A percentile compares a stretch with the other conserved stretches of the same genome.
These are phyloP conservation scores for Rhinoptilus africanus DNA, from an alignment of 2,113 vertebrate genomes.

Conservation along the genomic window DNA sequence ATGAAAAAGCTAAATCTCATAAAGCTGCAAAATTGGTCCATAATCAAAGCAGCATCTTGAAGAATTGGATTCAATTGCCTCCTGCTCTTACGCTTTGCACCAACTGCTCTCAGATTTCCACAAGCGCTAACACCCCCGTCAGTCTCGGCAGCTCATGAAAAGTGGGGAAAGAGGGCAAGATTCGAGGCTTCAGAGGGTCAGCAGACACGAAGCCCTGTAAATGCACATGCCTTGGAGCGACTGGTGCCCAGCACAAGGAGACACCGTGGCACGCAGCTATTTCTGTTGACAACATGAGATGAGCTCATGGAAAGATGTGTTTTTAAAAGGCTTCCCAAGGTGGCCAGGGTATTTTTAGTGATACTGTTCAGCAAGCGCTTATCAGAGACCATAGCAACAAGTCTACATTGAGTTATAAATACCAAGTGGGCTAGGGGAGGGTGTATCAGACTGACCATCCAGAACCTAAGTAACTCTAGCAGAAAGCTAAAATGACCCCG, in stretches of 20 bases:
- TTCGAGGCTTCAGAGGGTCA: not conserved
- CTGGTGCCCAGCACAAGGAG: conserved; percentile 7
- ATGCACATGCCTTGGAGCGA: not conserved
- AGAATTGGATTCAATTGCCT: not conserved
- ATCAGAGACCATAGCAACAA: conserved; percentile 78
- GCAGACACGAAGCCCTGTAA: not conserved
- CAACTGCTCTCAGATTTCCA: not conserved
- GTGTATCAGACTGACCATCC: conserved; percentile 29
- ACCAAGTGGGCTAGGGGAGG: conserved; percentile 23
- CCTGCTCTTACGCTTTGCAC: not conserved
- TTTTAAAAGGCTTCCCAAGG: conserved; percentile 68
- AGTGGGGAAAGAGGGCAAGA: not conserved
- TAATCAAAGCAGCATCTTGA: not conserved
- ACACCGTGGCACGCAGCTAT: not conserved
- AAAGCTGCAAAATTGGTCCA: not conserved
- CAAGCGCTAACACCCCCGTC: not conserved
- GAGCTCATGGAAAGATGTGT: conserved; percentile 69
- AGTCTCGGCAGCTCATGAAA: not conserved
- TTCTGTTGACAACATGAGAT: conserved; percentile 61
- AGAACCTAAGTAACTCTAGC: conserved; percentile 55
- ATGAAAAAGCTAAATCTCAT: not conserved
- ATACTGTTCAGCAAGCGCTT: conserved; percentile 24
- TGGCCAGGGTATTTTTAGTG: conserved; percentile 71
- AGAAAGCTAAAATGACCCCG: conserved; percentile 20
- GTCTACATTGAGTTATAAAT: conserved; percentile 65